Evolutionary conservation across 2,113 vertebrate genomes (phyloP).

Genomic region (Toxotes chatareus): DNA sequence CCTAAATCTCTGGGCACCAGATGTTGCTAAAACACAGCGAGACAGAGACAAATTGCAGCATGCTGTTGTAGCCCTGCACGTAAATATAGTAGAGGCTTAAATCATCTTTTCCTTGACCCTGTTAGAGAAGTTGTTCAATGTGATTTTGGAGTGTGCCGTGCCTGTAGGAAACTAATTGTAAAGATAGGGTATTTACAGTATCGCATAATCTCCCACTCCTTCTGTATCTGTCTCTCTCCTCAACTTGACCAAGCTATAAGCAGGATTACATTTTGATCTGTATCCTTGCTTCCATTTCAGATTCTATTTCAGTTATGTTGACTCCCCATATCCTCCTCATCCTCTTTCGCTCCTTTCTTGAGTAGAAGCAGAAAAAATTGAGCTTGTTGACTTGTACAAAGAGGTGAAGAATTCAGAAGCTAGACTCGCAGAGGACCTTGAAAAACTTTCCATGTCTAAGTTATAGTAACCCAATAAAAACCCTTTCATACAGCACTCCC

Average conservation of each 20-base stretch:
- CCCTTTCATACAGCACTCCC: conserved; percentile 53
- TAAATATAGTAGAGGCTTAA: conserved; percentile 86
- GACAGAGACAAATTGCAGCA: conserved; percentile 86
- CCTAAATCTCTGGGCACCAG: conserved; percentile 88
- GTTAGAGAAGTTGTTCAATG: conserved; percentile 82
- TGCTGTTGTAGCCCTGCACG: conserved; percentile 80
- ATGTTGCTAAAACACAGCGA: conserved; percentile 87
- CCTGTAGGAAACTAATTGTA: conserved; percentile 82
- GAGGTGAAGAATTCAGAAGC: conserved; percentile 89
- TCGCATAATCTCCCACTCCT: conserved; percentile 75
- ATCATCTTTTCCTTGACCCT: conserved; percentile 90
- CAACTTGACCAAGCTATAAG: conserved; percentile 76
- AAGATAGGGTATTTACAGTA: conserved; percentile 80
- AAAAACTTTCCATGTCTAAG: conserved; percentile 89
- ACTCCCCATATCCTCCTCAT: conserved; percentile 44
- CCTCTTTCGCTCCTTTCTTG: conserved; percentile 56
- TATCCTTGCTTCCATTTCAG: conserved; percentile 81
- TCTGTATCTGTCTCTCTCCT: conserved; percentile 39
- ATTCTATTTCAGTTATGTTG: conserved; percentile 83
- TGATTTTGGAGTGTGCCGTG: conserved; percentile 73
- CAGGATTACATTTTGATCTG: conserved; percentile 83
- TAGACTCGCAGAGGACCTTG: conserved; percentile 87
- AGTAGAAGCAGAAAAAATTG: conserved; percentile 70
- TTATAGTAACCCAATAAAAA: conserved; percentile 77
- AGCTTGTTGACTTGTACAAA: conserved; percentile 86